Conservation (phyloP, 2,113 vertebrate species). For the Oreotrochilus melanogaster region DNA sequence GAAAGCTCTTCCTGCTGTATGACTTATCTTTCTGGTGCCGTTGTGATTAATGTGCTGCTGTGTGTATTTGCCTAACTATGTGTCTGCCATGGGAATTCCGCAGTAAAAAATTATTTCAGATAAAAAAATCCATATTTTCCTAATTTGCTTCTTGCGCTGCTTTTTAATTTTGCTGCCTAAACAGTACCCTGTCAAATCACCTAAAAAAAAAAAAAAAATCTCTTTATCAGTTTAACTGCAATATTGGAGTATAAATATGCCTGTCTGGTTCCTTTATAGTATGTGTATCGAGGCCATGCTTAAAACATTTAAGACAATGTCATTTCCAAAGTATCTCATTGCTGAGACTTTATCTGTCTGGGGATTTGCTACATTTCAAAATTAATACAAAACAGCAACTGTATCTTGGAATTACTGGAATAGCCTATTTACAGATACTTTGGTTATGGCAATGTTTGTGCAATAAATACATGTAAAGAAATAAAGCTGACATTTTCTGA, state of each 20-base stretch:
- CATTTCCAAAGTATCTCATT: not conserved
- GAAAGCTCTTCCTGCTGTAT: not conserved
- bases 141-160: not conserved
- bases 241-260: not conserved
- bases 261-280: not conserved
- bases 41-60: not conserved
- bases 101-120: not conserved
- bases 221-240: not conserved
- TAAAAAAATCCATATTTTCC: not conserved
- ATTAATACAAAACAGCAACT: not conserved
- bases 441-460: not conserved
- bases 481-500: not conserved
- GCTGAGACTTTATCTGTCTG: not conserved
- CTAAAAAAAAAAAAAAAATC: not conserved
- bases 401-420: not conserved
- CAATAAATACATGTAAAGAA: not conserved
- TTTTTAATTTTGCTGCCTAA: not conserved
- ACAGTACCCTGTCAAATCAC: not conserved
- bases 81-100: not conserved
- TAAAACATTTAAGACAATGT: slow-evolving; percentile 4
- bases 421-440: not conserved
- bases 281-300: not conserved
- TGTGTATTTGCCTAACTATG: not conserved
- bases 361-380: not conserved
- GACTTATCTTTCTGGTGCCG: not conserved